Evolutionary conservation across 2,888 invertebrate species (phyloP), one percentile per base, ranked within the genome.

Genomic region (Colletes collaris): DNA sequence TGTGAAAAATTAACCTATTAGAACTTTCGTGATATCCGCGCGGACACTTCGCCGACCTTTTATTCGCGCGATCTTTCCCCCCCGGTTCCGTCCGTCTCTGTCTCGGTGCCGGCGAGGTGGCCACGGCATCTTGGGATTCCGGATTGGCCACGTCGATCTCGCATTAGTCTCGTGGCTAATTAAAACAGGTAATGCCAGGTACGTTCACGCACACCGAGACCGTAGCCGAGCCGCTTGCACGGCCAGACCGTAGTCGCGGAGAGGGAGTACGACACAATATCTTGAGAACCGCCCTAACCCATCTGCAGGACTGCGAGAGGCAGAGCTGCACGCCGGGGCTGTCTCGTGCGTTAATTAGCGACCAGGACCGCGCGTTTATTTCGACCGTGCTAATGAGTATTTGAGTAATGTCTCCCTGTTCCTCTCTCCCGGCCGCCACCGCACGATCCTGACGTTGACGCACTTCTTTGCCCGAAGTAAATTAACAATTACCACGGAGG

Each of bases 331-430:
- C 76, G 69, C 53, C 70, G 71, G 63, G 16, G 62, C 71, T 73
- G 70, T 86, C 88, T 86, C 86, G 89, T 84, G 86, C 90, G 91
- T 91, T 91, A 91, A 91, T 91, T 91, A 91, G 89, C 85, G 83
- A 88, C 86, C 90, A 87, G 83, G 79, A 83, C 85, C 86, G 88
- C 86, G 87, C 88, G 89, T 87, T 89, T 90, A 91, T 91, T 90
- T 90, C 88, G 89, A 88, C 85, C 90, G 88, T 86, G 89, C 90
- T 91, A 91, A 91, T 91, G 91, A 91, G 90, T 91, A 90, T 91
- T 91, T 91, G 90, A 91, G 88, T 91, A 90, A 91, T 91, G 90
- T 87, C 89, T 86, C 86, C 87, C 76, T 79, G 83, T 75, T 82
- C 75, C 73, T 78, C 86, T 74, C 67, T 68, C 74, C 78, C 78